Base-by-base conservation (phyloP, 2,797 vertebrate genomes). In the Aldrovandia affinis region DNA sequence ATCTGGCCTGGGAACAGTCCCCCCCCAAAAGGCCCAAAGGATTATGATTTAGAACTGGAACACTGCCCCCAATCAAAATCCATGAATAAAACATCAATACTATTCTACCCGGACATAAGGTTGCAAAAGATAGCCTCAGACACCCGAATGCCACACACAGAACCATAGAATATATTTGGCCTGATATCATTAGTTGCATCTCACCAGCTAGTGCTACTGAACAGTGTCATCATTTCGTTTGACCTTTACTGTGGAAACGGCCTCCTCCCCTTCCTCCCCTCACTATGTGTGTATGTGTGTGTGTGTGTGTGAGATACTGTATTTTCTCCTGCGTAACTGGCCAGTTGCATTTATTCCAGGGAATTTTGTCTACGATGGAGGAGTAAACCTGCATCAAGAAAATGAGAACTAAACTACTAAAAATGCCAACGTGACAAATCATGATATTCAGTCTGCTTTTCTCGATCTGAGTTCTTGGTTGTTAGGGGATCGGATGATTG, bases 371-470 rank as follows among this genome's bases (percentile, higher is more conserved):
- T 36, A 28, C n/a, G 33, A 3, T 30, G n/a, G 15, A 4, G 50
- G 54, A 80, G 30, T 54, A 54, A 33, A 57, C 78, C 54, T 80
- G 50, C 50, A 18, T 80, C 54, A 57, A 80, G 3, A 30, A 77
- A 77, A 77, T 12, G 42, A 12, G 22, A 77, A 25, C 25, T 77
- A 77, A 77, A n/a, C 68, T 12, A 47, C 6, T 77, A 44, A 57
- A 54, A 30, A 80, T 52, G 33, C 15, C 78, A 79, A n/a, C 54
- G 9, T 80, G 78, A 80, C 36, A 57, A 80, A 80, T 33, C 6
- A 55, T 44, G 73, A 25, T 47, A 80, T 57, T 33, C 78, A 33
- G 42, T 33, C 28, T 6, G 50, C 78, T 57, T 54, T 33, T 36
- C 28, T 30, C 78, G 33, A 20, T 36, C 30, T 10, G 50, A 36